These are phyloP conservation scores for Alitta virens DNA, from an alignment of 2,888 invertebrate genomes.

Conservation along the genomic window DNA sequence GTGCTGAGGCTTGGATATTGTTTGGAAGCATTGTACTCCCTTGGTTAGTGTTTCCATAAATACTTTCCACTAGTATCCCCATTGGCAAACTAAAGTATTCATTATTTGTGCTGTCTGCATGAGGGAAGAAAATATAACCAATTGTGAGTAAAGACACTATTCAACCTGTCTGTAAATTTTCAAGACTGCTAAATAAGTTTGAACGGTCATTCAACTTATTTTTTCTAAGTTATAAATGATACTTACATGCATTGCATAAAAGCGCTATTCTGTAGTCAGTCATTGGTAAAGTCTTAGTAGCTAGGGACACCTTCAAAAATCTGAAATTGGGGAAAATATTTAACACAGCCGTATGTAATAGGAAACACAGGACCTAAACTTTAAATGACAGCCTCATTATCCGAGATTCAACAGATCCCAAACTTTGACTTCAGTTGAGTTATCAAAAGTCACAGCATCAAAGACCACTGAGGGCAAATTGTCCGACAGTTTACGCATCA, in stretches of 20 bases:
- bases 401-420: too few species aligned
- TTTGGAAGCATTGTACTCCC: conserved; percentile 55
- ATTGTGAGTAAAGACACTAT: background rate
- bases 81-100: conserved; percentile 89
- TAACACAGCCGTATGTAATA: too few species aligned
- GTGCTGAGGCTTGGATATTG: conserved; percentile 62
- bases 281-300: conserved; percentile 59
- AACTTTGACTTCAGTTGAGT: too few species aligned
- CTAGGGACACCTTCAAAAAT: conserved; percentile 73
- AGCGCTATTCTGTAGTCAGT: conserved; percentile 84
- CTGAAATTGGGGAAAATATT: too few species aligned
- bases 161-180: too few species aligned
- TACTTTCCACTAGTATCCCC: conserved; percentile 85
- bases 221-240: too few species aligned
- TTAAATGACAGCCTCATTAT: too few species aligned
- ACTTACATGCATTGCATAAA: conserved; percentile 82
- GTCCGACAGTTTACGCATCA: conserved; percentile 10
- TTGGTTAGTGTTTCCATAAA: conserved; percentile 61
- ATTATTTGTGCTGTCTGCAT: conserved; percentile 70
- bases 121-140: background rate
- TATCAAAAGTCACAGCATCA: background rate
- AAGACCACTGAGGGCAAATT: background rate
- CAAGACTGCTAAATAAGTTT: too few species aligned
- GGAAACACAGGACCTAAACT: too few species aligned
- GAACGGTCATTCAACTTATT: too few species aligned